These are phyloP conservation scores for Odontothrips loti DNA, from an alignment of 2,888 invertebrate genomes.

Conservation along the genomic window DNA sequence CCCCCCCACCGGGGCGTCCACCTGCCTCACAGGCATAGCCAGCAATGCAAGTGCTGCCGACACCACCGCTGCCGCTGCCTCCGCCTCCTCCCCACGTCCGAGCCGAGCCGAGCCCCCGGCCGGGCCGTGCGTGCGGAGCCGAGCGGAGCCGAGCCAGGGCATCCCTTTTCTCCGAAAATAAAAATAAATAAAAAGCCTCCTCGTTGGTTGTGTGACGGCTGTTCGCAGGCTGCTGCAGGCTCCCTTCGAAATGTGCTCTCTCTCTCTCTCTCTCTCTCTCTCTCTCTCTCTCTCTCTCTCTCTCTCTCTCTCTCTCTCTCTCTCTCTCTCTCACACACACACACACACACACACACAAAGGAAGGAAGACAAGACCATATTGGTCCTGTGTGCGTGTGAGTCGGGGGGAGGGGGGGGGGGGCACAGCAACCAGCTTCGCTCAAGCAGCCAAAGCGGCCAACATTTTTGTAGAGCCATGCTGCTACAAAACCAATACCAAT, in stretches of 20 bases:
- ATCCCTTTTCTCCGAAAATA: slow-evolving; percentile 23
- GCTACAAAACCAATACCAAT: no score
- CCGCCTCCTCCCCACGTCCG: background rate
- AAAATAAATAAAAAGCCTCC: slow-evolving; percentile 25
- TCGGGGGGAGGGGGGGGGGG: no score
- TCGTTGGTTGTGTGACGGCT: slow-evolving; percentile 12
- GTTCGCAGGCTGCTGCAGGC: background rate
- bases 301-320: slow-evolving; percentile 1
- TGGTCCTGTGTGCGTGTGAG: no score
- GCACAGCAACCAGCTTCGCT: no score
- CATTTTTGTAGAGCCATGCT: no score
- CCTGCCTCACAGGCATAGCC: background rate
- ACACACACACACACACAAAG: no score
- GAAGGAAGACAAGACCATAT: no score
- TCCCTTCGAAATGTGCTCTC: background rate
- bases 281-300: background rate
- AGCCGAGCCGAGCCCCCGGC: background rate
- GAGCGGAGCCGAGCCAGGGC: background rate
- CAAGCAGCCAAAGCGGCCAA: no score
- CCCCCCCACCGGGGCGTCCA: background rate
- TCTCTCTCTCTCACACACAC: background rate
- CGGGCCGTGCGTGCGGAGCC: background rate
- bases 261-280: background rate
- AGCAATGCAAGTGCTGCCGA: background rate
- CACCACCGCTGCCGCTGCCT: background rate